Conservation (phyloP, 2,888 invertebrate genomes). For the Heteropelma amictum region DNA sequence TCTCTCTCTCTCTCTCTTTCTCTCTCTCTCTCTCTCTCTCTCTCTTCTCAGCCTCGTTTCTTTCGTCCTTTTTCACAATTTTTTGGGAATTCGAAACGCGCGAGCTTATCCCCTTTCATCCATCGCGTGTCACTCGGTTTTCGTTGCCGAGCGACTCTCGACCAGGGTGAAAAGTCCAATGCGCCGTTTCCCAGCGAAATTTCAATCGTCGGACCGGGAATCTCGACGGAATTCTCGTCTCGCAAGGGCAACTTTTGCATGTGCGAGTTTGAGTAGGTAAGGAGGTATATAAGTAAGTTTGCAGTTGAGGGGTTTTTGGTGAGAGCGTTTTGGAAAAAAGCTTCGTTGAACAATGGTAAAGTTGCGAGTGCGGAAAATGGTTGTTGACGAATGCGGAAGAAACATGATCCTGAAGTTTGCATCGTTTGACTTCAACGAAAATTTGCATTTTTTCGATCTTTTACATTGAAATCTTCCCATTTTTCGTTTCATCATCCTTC, state of each 20-base stretch:
- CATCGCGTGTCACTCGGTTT: slow-evolving; percentile 40
- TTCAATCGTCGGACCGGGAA: slow-evolving; percentile 3
- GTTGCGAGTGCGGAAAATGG: too few relatives aligned
- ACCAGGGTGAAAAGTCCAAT: neutral
- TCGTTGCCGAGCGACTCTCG: neutral
- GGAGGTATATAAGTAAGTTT: neutral
- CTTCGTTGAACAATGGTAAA: too few relatives aligned
- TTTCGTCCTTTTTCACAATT: slow-evolving; percentile 18
- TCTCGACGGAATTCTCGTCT: neutral
- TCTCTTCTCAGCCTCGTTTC: neutral
- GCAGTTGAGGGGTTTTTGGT: too few relatives aligned
- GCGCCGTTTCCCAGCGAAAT: slow-evolving; percentile 11
- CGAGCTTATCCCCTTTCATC: slow-evolving; percentile 45
- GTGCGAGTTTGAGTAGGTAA: neutral
- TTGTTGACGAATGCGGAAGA: too few relatives aligned
- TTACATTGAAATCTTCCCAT: too few relatives aligned
- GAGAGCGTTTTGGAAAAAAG: too few relatives aligned
- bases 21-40: neutral
- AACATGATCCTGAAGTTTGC: too few relatives aligned
- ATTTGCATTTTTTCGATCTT: too few relatives aligned
- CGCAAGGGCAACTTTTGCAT: neutral
- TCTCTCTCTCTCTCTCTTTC: neutral
- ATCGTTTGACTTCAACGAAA: too few relatives aligned
- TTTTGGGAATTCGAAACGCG: slow-evolving; percentile 48
- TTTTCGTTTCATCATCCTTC: too few relatives aligned